Evolutionary conservation across 2,888 invertebrate species (phyloP).

Genomic region (Cryptosula pallasiana): DNA sequence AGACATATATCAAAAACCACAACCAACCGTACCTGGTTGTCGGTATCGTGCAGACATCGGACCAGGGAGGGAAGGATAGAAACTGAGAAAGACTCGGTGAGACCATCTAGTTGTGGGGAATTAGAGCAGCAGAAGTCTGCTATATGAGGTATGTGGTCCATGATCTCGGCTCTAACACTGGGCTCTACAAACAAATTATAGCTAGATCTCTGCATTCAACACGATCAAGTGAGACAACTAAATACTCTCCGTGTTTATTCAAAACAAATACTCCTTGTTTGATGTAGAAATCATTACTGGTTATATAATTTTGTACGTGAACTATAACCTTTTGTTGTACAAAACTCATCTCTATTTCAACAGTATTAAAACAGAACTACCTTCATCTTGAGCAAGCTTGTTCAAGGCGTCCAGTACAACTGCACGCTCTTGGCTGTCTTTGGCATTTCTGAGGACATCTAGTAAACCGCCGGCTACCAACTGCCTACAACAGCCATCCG

Average conservation of each 20-base stretch:
- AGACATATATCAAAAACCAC: too few relatives aligned
- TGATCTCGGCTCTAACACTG: conserved; percentile 61
- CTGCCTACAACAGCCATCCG: conserved; percentile 61
- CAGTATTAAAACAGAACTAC: too few relatives aligned
- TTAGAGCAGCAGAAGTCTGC: conserved; percentile 62
- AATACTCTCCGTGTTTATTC: too few relatives aligned
- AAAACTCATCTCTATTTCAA: too few relatives aligned
- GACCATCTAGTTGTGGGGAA: conserved; percentile 31
- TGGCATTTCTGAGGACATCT: conserved; percentile 58
- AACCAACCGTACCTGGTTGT: conserved; percentile 60
- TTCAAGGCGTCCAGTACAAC: conserved; percentile 57
- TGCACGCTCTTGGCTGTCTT: conserved; percentile 37
- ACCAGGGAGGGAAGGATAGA: conserved; percentile 60
- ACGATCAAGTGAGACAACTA: too few relatives aligned
- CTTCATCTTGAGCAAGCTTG: conserved; percentile 55
- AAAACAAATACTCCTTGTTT: too few relatives aligned
- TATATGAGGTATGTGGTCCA: conserved; percentile 66
- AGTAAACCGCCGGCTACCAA: conserved; percentile 60
- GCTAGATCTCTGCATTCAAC: too few relatives aligned
- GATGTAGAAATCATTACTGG: too few relatives aligned
- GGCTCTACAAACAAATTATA: conserved; percentile 61
- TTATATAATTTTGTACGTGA: too few relatives aligned
- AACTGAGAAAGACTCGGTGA: neutral
- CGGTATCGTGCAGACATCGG: conserved; percentile 60
- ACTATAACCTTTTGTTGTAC: too few relatives aligned